A percentile compares a stretch with the other conserved stretches of the same genome.
These are phyloP conservation scores for Tamandua tetradactyla DNA, from an alignment of 2,797 vertebrate genomes.

Conservation along the genomic window DNA sequence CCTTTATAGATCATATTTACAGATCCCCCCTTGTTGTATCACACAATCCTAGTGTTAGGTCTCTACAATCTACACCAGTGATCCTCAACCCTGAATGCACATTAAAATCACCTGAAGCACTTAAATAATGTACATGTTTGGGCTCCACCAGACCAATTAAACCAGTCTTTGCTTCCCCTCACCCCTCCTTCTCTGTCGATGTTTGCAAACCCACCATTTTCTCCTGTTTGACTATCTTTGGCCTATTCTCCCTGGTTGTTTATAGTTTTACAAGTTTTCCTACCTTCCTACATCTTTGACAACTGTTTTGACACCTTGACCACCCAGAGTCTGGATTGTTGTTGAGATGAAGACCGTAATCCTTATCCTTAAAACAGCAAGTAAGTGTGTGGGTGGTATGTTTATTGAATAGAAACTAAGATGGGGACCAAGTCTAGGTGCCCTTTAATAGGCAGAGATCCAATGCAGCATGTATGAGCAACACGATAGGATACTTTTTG, in stretches of 20 bases:
- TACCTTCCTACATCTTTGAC: not conserved
- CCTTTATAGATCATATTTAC: too few species aligned
- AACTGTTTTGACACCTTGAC: not conserved
- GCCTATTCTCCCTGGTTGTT: not conserved
- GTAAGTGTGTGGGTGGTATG: not conserved
- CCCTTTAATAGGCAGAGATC: not conserved
- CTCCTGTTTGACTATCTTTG: not conserved
- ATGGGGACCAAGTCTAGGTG: not conserved
- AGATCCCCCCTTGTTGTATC: too few species aligned
- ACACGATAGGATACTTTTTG: not conserved
- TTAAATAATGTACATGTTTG: not conserved
- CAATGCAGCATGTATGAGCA: not conserved
- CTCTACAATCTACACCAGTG: not conserved
- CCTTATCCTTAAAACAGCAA: not conserved
- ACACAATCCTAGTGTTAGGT: too few species aligned
- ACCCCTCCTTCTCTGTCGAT: not conserved
- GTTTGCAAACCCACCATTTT: not conserved
- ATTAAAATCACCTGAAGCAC: not conserved
- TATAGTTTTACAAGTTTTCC: not conserved
- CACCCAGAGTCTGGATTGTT: not conserved
- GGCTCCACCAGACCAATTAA: not conserved
- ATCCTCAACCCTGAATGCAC: not conserved
- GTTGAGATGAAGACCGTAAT: not conserved
- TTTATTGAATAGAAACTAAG: not conserved
- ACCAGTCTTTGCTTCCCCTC: not conserved